A percentile compares a stretch with the other conserved stretches of the same genome.
phyloP scores from a whole-genome alignment of 2,113 vertebrate species.

The Thinocorus orbignyianus region DNA sequence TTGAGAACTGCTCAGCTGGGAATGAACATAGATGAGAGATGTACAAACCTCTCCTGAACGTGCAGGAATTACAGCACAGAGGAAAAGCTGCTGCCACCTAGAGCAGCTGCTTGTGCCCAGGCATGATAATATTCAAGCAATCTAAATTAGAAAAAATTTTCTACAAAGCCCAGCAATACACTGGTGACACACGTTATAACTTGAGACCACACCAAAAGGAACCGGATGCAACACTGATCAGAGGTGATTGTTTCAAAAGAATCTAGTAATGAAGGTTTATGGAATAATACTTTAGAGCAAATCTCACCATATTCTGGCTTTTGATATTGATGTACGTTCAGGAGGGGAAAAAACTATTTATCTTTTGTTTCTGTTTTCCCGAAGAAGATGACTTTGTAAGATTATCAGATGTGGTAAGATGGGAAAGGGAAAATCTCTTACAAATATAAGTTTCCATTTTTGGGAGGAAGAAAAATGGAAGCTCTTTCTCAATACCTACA shows the following conservation, averaged over 20 bases:
- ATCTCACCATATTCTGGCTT: background rate
- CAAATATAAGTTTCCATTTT: background rate
- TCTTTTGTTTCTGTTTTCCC: background rate
- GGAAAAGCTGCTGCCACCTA: background rate
- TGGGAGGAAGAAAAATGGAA: background rate
- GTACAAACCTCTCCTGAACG: rapidly evolving
- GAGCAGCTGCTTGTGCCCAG: background rate
- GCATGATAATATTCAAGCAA: background rate
- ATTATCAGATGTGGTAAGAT: background rate
- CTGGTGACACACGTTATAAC: background rate
- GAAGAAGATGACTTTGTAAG: background rate
- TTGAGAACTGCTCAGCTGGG: background rate
- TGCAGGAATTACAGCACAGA: background rate
- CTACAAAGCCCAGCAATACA: background rate
- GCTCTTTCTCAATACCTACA: background rate
- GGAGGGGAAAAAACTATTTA: background rate
- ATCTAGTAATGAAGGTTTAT: background rate
- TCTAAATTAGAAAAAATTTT: background rate
- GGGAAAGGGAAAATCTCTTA: background rate
- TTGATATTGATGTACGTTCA: background rate
- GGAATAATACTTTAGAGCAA: background rate
- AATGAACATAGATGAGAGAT: background rate
- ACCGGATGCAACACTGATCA: background rate
- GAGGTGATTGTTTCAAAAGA: background rate
- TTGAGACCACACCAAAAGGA: background rate